phyloP scores from a whole-genome alignment of 2,888 invertebrate species.

The Thymelicus acteon region DNA sequence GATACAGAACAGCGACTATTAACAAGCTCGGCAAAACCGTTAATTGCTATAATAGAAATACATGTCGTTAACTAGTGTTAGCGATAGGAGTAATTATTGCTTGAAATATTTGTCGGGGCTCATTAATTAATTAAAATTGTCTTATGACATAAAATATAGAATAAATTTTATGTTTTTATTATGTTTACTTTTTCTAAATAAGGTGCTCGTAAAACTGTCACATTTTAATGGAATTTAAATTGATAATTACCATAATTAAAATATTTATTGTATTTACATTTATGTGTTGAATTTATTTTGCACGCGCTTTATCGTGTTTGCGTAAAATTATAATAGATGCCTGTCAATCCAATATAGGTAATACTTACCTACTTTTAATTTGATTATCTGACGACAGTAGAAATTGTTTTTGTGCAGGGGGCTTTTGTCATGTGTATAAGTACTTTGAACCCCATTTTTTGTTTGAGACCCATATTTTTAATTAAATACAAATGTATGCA shows the following conservation, averaged over 20 bases:
- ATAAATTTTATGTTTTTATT: slow-evolving; percentile 6
- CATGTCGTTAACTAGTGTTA: slow-evolving; percentile 15
- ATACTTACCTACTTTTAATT: too few species aligned
- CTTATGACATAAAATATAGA: slow-evolving; percentile 12
- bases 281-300: background rate
- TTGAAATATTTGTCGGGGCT: slow-evolving; percentile 23
- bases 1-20: slow-evolving; percentile 40
- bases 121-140: slow-evolving; percentile 30
- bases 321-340: too few species aligned
- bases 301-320: background rate
- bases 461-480: too few species aligned
- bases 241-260: background rate
- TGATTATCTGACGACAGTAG: too few species aligned
- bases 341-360: too few species aligned
- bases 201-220: background rate
- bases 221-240: background rate
- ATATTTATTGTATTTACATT: too few species aligned
- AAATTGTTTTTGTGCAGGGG: too few species aligned
- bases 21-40: slow-evolving; percentile 13
- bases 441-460: too few species aligned
- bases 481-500: too few species aligned
- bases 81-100: background rate
- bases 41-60: slow-evolving; percentile 23
- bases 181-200: background rate
- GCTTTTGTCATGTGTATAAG: too few species aligned